A percentile compares a stretch with the other conserved stretches of the same genome.
phyloP scores from a whole-genome alignment of 2,797 vertebrate genomes.

The Cichlasoma orientale region DNA sequence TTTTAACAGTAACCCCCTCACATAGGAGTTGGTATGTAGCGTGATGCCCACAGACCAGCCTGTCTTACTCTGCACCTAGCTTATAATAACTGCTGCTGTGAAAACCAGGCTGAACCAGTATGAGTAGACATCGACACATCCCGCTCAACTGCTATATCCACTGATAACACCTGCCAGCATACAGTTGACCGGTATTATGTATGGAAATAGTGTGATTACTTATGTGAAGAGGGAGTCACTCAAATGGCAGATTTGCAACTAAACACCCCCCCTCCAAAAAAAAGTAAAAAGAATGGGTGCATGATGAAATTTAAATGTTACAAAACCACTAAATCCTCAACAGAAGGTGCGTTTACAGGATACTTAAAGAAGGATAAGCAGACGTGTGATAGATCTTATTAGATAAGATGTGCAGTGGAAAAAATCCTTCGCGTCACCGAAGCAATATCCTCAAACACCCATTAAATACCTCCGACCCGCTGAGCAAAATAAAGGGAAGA shows the following conservation, averaged over 20 bases:
- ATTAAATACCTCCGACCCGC: conserved; percentile 54
- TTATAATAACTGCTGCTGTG: conserved; percentile 55
- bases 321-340: background rate
- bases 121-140: conserved; percentile 59
- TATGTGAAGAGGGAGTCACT: conserved; percentile 27
- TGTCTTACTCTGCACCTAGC: conserved; percentile 41
- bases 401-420: background rate
- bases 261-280: background rate
- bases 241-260: conserved; percentile 14
- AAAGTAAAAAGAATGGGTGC: background rate
- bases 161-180: conserved; percentile 48
- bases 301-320: background rate
- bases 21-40: conserved; percentile 34
- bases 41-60: conserved; percentile 68
- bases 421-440: background rate
- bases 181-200: conserved; percentile 26
- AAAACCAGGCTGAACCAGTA: conserved; percentile 45
- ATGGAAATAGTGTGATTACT: conserved; percentile 14
- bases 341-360: background rate
- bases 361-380: conserved; percentile 1
- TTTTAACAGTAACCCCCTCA: conserved; percentile 33
- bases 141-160: conserved; percentile 36
- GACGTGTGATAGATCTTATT: background rate
- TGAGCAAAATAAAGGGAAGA: conserved; percentile 54
- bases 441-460: conserved; percentile 12